Evolutionary conservation across 1,140 invertebrate species (phyloP).

Genomic region (Ectropis grisescens): DNA sequence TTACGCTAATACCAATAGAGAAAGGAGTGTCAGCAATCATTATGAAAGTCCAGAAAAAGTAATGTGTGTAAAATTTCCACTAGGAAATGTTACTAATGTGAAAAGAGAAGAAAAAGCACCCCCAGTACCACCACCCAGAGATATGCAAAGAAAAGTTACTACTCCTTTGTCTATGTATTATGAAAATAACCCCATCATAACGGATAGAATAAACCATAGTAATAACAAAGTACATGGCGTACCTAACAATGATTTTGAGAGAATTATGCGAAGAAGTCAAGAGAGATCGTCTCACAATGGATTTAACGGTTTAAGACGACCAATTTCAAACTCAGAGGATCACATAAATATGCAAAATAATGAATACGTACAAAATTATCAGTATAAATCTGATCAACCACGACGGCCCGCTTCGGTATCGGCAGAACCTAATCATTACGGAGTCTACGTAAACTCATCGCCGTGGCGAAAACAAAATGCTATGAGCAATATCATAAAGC

Average conservation of each 20-base stretch:
- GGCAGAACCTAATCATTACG: slow-evolving; percentile 65
- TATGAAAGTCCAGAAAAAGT: slow-evolving; percentile 53
- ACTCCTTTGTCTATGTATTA: slow-evolving; percentile 65
- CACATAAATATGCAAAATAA: slow-evolving; percentile 68
- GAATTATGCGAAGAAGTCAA: slow-evolving; percentile 61
- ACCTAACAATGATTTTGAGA: slow-evolving; percentile 59
- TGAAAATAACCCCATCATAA: slow-evolving; percentile 48
- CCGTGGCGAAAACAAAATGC: slow-evolving; percentile 45
- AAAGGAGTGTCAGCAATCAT: slow-evolving; percentile 39
- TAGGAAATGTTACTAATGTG: slow-evolving; percentile 57
- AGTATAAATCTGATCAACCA: slow-evolving; percentile 47
- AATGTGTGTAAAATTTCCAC: slow-evolving; percentile 65
- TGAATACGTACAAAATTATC: slow-evolving; percentile 41
- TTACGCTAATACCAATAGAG: slow-evolving; percentile 44
- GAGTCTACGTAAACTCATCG: slow-evolving; percentile 41
- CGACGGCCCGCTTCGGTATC: slow-evolving; percentile 72
- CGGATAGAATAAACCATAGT: slow-evolving; percentile 29
- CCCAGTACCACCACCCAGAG: slow-evolving; percentile 79
- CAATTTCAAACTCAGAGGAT: slow-evolving; percentile 71
- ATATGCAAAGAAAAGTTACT: slow-evolving; percentile 73
- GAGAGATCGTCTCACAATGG: slow-evolving; percentile 39
- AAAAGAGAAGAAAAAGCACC: slow-evolving; percentile 64
- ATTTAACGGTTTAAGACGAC: slow-evolving; percentile 47
- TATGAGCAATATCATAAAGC: slow-evolving; percentile 32
- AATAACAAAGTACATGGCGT: slow-evolving; percentile 41